phyloP scores from a whole-genome alignment of 37 sponge, comb jelly and placozoan genomes.

The Cliona cf. orientalis region DNA sequence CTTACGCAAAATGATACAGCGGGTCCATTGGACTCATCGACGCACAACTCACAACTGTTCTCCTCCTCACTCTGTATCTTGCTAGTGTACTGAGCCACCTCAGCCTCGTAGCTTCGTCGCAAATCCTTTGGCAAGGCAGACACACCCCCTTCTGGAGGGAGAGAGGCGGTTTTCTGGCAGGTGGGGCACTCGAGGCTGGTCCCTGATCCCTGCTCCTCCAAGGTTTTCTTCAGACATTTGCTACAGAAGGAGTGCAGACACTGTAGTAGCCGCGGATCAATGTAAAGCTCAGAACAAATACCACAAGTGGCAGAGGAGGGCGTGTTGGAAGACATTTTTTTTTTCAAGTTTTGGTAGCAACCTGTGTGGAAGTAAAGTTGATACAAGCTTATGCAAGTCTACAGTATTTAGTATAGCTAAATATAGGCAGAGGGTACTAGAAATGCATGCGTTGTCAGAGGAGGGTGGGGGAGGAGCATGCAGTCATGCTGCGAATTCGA shows the following conservation, averaged over 20 bases:
- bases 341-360: too few relatives aligned
- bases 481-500: too few relatives aligned
- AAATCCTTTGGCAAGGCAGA: conserved; percentile 23
- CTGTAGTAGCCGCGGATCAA: conserved; percentile 47
- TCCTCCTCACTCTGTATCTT: conserved; percentile 21
- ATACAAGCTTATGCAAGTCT: too few relatives aligned
- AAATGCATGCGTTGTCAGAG: too few relatives aligned
- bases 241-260: conserved; percentile 63
- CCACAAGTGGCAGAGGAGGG: not conserved
- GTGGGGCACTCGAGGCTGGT: conserved; percentile 41
- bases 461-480: too few relatives aligned
- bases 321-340: not conserved
- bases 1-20: conserved; percentile 47
- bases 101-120: conserved; percentile 32
- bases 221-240: conserved; percentile 30
- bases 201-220: conserved; percentile 1
- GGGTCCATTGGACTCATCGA: conserved; percentile 14
- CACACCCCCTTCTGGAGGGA: conserved; percentile 23
- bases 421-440: too few relatives aligned
- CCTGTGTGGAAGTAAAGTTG: too few relatives aligned
- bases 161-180: not conserved
- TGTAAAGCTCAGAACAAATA: too few relatives aligned
- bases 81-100: conserved; percentile 20
- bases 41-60: conserved; percentile 40
- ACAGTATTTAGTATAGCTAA: too few relatives aligned